Percentiles rank a stretch among this genome's conserved stretches.
Evolutionary conservation across 2,888 invertebrate genomes (phyloP).

Genomic region (Drepana falcataria): DNA sequence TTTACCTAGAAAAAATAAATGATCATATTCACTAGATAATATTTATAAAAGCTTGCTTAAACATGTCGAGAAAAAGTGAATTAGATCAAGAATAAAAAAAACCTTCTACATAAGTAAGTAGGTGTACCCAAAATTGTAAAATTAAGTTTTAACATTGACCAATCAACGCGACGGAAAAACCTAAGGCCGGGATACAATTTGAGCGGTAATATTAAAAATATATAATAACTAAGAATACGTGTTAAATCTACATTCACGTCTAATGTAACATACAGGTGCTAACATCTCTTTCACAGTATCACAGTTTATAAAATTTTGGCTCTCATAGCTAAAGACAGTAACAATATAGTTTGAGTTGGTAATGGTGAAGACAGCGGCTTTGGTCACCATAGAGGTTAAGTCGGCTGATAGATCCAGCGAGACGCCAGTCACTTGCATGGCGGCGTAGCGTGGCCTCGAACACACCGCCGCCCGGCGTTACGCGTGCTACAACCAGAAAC

Average conservation of each 20-base stretch:
- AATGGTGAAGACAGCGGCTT: constrained; percentile 86
- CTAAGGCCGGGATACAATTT: constrained; percentile 6
- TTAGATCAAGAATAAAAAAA: too few relatives aligned
- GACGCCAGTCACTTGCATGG: constrained; percentile 47
- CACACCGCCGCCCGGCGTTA: constrained; percentile 82
- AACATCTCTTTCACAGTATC: constrained; percentile 26
- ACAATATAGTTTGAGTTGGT: constrained; percentile 87
- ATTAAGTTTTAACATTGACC: background rate
- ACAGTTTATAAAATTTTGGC: constrained; percentile 26
- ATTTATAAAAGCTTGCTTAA: too few relatives aligned
- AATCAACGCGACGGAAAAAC: background rate
- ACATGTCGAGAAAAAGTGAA: too few relatives aligned
- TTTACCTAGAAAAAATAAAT: too few relatives aligned
- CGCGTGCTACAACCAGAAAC: constrained; percentile 81
- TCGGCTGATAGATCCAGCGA: constrained; percentile 87
- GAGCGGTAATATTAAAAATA: constrained; percentile 7
- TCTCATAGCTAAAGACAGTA: constrained; percentile 72
- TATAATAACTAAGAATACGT: background rate
- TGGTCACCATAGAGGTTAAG: constrained; percentile 90
- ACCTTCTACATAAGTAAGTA: too few relatives aligned
- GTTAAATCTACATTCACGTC: background rate
- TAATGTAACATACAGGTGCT: constrained; percentile 10
- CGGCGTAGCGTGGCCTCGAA: constrained; percentile 88
- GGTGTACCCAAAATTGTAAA: too few relatives aligned
- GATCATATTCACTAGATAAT: too few relatives aligned